A percentile compares a stretch with the other conserved stretches of the same genome.
Conservation (phyloP, 2,797 vertebrate species). For the Gallirallus australis region DNA sequence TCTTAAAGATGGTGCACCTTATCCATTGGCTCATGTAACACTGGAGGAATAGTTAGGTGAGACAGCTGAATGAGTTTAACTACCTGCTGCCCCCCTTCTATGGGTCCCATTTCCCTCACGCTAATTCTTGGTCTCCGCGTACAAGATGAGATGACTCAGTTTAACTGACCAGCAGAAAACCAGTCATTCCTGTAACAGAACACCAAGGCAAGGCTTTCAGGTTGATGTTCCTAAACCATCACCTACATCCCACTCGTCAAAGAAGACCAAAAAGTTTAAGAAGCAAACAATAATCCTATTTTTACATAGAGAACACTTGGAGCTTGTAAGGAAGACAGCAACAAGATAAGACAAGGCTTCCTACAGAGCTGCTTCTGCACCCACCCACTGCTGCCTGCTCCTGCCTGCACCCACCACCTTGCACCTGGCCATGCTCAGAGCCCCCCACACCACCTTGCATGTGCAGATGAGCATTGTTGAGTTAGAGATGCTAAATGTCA, state of each 20-base stretch:
- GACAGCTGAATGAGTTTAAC: neutral
- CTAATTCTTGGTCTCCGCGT: neutral
- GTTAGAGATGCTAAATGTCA: neutral
- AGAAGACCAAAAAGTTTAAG: neutral
- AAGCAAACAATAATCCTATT: neutral
- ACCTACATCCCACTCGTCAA: fast-evolving
- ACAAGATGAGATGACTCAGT: neutral
- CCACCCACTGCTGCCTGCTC: neutral
- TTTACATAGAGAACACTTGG: neutral
- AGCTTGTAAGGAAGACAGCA: neutral
- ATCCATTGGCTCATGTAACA: neutral
- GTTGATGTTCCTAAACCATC: neutral
- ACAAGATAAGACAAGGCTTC: neutral
- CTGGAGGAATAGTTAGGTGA: neutral
- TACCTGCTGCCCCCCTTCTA: neutral
- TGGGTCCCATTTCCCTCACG: fast-evolving
- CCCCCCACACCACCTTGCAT: neutral
- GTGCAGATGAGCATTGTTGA: neutral
- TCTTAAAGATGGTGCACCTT: neutral
- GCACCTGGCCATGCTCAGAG: neutral
- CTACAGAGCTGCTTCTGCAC: neutral
- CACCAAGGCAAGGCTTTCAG: neutral
- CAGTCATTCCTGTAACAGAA: neutral
- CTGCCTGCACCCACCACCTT: neutral
- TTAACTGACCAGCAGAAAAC: neutral